A percentile compares a stretch with the other conserved stretches of the same genome.
These are phyloP conservation scores for Desmodus rotundus DNA, from an alignment of 2,113 vertebrate species.

Conservation along the genomic window DNA sequence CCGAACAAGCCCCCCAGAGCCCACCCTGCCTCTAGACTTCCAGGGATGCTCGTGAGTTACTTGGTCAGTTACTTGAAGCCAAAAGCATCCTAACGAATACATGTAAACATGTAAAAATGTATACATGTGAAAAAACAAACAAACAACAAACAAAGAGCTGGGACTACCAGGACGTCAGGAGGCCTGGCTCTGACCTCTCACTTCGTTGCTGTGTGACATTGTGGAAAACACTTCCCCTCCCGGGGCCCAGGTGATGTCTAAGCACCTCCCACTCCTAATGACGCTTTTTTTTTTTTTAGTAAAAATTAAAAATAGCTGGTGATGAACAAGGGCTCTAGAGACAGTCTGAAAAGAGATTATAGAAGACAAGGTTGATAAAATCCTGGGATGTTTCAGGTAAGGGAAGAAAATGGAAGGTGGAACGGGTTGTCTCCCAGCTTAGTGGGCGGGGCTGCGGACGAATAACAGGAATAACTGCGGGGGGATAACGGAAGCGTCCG, in stretches of 20 bases:
- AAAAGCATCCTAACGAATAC: not conserved
- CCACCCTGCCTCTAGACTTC: not conserved
- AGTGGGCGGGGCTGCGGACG: not conserved
- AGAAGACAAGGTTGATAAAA: not conserved
- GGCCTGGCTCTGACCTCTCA: not conserved
- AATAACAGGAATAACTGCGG: too few relatives aligned
- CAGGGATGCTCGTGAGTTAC: accelerated
- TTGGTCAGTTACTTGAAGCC: not conserved
- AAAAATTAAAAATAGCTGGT: not conserved
- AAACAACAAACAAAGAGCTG: not conserved
- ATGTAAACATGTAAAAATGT: too few relatives aligned
- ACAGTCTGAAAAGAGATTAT: not conserved
- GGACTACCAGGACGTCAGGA: too few relatives aligned
- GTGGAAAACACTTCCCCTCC: accelerated
- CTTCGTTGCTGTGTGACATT: not conserved
- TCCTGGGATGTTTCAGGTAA: not conserved
- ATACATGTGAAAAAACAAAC: too few relatives aligned
- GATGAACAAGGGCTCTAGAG: not conserved
- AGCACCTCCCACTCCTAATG: not conserved
- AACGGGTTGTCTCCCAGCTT: not conserved
- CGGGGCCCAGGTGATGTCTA: not conserved
- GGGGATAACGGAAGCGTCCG: not conserved
- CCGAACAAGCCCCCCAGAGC: not conserved
- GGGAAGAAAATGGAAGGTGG: not conserved
- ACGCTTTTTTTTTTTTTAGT: not conserved